Conservation (phyloP, 2,113 vertebrate genomes). For the Pelecanus crispus region DNA sequence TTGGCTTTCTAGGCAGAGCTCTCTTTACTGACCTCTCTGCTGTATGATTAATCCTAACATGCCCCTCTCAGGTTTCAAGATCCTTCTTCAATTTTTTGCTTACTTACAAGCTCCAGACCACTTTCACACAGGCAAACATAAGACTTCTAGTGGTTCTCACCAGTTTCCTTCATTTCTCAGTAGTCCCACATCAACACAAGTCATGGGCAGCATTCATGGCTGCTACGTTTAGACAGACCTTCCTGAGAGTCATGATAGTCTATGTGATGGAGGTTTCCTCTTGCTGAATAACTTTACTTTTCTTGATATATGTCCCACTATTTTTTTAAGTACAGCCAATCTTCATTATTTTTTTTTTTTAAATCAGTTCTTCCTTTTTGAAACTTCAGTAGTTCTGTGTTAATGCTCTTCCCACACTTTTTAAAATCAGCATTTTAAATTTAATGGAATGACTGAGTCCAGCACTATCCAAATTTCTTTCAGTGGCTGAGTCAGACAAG, state of each 20-base stretch:
- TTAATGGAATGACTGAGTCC: neutral
- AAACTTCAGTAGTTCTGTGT: neutral
- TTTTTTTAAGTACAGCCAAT: neutral
- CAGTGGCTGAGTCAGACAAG: neutral
- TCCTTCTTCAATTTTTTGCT: neutral
- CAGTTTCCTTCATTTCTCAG: neutral
- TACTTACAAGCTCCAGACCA: neutral
- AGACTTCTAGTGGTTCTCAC: neutral
- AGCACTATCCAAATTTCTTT: neutral
- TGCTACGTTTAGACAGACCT: neutral
- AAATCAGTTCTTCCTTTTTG: neutral
- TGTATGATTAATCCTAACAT: neutral
- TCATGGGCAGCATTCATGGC: neutral
- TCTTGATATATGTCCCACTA: neutral
- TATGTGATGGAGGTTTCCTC: neutral
- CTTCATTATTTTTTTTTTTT: neutral
- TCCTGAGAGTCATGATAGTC: rapidly evolving
- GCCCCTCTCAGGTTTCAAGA: rapidly evolving
- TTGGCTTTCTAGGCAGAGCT: neutral
- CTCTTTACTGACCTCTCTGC: neutral
- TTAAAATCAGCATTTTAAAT: neutral
- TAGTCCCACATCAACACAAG: rapidly evolving
- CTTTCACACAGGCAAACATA: neutral
- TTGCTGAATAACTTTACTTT: neutral
- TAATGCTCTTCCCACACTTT: neutral